phyloP scores from a whole-genome alignment of 2,888 invertebrate genomes.

The Mayetiola destructor region DNA sequence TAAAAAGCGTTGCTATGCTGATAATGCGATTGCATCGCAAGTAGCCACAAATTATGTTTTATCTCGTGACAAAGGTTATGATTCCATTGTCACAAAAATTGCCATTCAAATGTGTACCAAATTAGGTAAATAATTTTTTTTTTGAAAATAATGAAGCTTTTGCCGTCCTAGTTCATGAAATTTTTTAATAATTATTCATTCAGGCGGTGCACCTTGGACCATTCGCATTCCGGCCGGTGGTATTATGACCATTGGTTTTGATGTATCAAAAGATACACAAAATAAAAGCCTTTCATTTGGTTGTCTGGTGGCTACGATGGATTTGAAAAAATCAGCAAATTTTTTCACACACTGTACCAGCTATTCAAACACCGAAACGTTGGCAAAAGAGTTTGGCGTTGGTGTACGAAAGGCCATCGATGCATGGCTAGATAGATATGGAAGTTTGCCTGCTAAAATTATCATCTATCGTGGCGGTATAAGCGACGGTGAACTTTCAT shows the following conservation, averaged over 20 bases:
- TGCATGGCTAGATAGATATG: slow-evolving; percentile 26
- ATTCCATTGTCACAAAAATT: slow-evolving; percentile 76
- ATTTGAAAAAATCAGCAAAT: slow-evolving; percentile 33
- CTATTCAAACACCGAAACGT: slow-evolving; percentile 60
- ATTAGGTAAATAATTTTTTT: slow-evolving; percentile 30
- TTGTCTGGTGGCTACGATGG: slow-evolving; percentile 63
- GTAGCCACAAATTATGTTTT: slow-evolving; percentile 26
- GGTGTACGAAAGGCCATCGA: slow-evolving; percentile 38
- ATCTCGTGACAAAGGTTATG: slow-evolving; percentile 20
- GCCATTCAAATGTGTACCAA: slow-evolving; percentile 89
- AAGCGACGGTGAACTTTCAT: slow-evolving; percentile 76
- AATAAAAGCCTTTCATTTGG: slow-evolving; percentile 51
- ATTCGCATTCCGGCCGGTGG: slow-evolving; percentile 48
- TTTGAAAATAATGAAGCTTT: background rate
- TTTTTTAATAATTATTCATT: slow-evolving; percentile 61
- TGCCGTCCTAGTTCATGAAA: too few relatives aligned
- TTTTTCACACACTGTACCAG: slow-evolving; percentile 61
- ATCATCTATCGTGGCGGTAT: slow-evolving; percentile 85
- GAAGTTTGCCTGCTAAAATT: slow-evolving; percentile 51
- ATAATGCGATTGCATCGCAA: slow-evolving; percentile 57
- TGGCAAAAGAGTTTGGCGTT: slow-evolving; percentile 55
- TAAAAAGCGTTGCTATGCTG: slow-evolving; percentile 49
- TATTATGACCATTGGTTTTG: slow-evolving; percentile 76
- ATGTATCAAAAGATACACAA: slow-evolving; percentile 72
- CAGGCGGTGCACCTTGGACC: slow-evolving; percentile 83